These are phyloP conservation scores for Cyclura pinguis DNA, from an alignment of 2,797 vertebrate genomes.

Conservation along the genomic window DNA sequence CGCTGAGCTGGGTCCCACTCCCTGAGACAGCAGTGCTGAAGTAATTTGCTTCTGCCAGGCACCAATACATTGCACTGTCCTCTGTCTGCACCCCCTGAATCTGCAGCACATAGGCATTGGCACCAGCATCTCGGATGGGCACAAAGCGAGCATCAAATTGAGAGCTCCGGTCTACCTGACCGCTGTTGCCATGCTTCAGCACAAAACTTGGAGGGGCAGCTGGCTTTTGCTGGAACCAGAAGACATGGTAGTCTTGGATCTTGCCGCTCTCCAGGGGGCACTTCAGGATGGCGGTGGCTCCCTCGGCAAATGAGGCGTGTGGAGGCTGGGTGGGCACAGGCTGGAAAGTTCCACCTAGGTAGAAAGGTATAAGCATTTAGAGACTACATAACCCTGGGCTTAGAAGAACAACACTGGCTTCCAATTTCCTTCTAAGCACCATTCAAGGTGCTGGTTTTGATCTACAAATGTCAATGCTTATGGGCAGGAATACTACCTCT, in stretches of 20 bases:
- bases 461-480: too few species aligned
- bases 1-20: constrained; percentile 1
- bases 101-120: constrained; percentile 16
- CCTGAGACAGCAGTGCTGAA: constrained; percentile 1
- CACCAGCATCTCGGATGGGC: not conserved
- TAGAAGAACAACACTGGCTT: not conserved
- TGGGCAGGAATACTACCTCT: too few species aligned
- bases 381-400: too few species aligned
- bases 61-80: constrained; percentile 21
- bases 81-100: not conserved
- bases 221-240: constrained; percentile 33
- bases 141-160: not conserved
- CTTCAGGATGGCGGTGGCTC: not conserved
- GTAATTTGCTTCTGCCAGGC: not conserved
- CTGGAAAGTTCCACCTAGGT: not conserved
- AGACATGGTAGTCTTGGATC: constrained; percentile 21
- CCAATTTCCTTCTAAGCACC: too few species aligned
- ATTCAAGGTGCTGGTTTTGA: too few species aligned
- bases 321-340: constrained; percentile 16
- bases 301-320: constrained; percentile 5
- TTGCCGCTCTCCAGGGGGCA: constrained; percentile 10
- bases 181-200: not conserved
- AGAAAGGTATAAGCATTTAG: too few species aligned
- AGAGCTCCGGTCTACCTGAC: not conserved
- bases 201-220: not conserved